These are phyloP conservation scores for Polydrusus cervinus DNA, from an alignment of 2,888 invertebrate species.

Conservation along the genomic window DNA sequence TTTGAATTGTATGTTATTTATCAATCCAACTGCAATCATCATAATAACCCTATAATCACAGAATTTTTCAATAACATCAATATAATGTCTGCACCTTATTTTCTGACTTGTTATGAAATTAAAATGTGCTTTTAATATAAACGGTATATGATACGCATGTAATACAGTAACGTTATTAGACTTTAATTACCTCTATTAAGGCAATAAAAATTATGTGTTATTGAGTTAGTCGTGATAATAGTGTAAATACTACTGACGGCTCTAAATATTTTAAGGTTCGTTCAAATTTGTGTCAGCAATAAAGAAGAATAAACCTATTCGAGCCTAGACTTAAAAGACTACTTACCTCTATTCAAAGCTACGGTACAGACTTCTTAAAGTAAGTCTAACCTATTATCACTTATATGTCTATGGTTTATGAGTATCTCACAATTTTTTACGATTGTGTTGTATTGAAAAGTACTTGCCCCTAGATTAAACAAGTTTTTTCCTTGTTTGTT, in stretches of 20 bases:
- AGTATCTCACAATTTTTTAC: too few relatives aligned
- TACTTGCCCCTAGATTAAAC: too few relatives aligned
- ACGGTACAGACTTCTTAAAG: too few relatives aligned
- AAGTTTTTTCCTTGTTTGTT: too few relatives aligned
- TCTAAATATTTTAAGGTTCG: too few relatives aligned
- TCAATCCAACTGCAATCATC: constrained; percentile 5
- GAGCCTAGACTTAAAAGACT: too few relatives aligned
- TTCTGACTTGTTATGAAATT: neutral
- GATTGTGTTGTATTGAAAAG: too few relatives aligned
- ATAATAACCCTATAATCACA: constrained; percentile 23
- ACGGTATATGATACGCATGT: neutral
- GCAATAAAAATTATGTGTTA: neutral
- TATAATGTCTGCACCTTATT: neutral
- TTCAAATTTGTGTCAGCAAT: too few relatives aligned
- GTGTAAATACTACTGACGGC: neutral
- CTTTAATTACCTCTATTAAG: constrained; percentile 13
- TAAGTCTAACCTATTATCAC: too few relatives aligned
- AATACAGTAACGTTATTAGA: neutral
- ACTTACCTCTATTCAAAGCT: too few relatives aligned
- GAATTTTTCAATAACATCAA: constrained; percentile 16
- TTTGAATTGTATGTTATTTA: constrained; percentile 20
- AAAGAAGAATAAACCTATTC: too few relatives aligned
- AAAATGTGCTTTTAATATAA: constrained; percentile 9
- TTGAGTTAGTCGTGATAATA: neutral
- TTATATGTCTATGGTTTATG: too few relatives aligned